Evolutionary conservation across 2,113 vertebrate species (phyloP), one percentile per base, ranked within the genome.

Genomic region (Indicator maculatus): DNA sequence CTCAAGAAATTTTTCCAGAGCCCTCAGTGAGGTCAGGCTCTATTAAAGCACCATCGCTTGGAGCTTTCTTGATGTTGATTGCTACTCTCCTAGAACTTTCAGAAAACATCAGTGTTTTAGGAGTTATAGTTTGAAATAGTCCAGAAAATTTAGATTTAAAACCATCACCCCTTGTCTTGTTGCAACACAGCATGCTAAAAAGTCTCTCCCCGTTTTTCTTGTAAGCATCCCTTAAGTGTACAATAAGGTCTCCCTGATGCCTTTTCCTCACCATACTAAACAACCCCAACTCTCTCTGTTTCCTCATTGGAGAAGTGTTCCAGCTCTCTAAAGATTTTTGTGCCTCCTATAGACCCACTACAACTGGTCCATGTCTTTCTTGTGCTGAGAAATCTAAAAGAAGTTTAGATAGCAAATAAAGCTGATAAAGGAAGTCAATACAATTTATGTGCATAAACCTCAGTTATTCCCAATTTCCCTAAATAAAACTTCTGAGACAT

Each of bases 341-440:
- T 36, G 59, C 59, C 59, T n/a, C 30, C 20, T 36, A 20, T 60
- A n/a, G 18, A 60, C 21, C n/a, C 20, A 5, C n/a, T 60, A 21
- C n/a, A 36, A 60, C n/a, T 33, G n/a, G 21, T 52, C 8, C 31
- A 56, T 0, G 0, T 31, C 6, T 69, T 64, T 74, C 23, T 55
- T 79, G 21, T 58, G 23, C 47, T 58, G 61, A 69, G 27, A 31
- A 64, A 63, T 52, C 44, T 56, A 12, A 65, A 20, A 27, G 21
- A 16, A 27, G 8, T 56, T 93, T 33, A 45, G 30, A 56, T 26
- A 80, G 20, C 52, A 47, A 11, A 26, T 56, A 24, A 8, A 79
- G 27, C 6, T 83, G 20, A 52, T 56, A 21, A 10, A 12, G 72
- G 61, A 71, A 41, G 39, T 30, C 64, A 9, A 38, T 89, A 39